Conservation (phyloP, 1,140 invertebrate genomes). For the Cheumatopsyche charites region DNA sequence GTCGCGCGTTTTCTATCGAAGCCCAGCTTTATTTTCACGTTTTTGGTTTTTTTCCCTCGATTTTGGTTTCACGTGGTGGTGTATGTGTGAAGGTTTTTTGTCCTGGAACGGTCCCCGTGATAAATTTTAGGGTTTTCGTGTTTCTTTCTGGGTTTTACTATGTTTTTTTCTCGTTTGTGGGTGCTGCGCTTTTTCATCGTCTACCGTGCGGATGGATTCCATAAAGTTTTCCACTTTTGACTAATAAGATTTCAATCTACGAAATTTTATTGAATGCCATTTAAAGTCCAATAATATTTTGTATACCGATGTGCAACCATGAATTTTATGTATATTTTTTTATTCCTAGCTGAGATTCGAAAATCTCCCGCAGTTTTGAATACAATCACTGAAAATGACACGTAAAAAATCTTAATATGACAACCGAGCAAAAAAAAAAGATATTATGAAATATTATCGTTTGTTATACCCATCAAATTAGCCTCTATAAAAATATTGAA, state of each 20-base stretch:
- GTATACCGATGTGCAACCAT: too few relatives aligned
- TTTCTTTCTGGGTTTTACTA: slow-evolving; percentile 21
- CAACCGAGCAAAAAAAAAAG: not conserved
- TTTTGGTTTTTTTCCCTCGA: not conserved
- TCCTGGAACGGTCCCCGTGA: slow-evolving; percentile 25
- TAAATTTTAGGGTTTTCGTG: slow-evolving; percentile 30
- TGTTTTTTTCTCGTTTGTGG: not conserved
- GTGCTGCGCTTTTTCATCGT: slow-evolving; percentile 5
- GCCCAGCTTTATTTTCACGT: not conserved
- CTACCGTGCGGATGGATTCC: not conserved
- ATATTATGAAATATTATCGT: not conserved
- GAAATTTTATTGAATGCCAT: not conserved
- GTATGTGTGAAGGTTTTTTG: slow-evolving; percentile 25
- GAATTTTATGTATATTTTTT: slow-evolving; percentile 4
- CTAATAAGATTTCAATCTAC: slow-evolving; percentile 1
- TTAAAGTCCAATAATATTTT: not conserved
- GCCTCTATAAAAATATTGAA: too few relatives aligned
- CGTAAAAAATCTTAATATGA: not conserved
- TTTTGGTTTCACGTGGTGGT: not conserved
- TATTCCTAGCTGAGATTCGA: not conserved
- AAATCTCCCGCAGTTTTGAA: slow-evolving; percentile 14
- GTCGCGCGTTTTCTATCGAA: slow-evolving; percentile 13
- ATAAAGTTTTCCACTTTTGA: not conserved
- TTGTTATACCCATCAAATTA: too few relatives aligned
- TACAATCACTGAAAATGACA: slow-evolving; percentile 4